Percentiles rank a stretch among this genome's conserved stretches.
Conservation (phyloP, 2,113 vertebrate species). For the Trochalopteron elliotii region DNA sequence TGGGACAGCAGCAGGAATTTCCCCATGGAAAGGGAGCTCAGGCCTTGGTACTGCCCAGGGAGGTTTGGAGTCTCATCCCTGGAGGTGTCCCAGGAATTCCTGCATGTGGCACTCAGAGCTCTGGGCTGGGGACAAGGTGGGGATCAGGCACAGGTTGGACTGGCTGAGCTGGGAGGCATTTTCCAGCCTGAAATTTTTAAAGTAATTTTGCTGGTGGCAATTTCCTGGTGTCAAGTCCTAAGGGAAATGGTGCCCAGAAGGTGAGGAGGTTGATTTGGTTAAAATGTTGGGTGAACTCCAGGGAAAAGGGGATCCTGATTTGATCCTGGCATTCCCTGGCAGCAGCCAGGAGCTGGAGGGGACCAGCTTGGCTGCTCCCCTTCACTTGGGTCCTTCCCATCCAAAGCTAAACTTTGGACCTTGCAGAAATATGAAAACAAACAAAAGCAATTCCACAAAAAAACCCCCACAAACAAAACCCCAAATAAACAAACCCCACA, state of each 20-base stretch:
- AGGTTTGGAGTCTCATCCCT: neutral
- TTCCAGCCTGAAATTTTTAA: neutral
- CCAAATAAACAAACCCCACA: no score
- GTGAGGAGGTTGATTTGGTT: neutral
- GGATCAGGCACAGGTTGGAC: accelerated
- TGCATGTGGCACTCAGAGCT: neutral
- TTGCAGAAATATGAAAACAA: neutral
- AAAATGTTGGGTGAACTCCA: neutral
- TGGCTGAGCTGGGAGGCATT: accelerated
- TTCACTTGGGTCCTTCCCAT: no score
- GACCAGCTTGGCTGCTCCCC: no score
- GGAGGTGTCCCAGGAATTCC: neutral
- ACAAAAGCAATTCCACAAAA: no score
- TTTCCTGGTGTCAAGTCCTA: neutral
- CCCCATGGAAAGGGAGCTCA: no score
- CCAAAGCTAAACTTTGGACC: neutral
- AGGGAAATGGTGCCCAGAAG: neutral
- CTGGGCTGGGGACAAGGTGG: neutral
- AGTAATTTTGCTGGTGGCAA: neutral
- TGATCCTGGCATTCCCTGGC: neutral
- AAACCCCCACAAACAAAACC: no score
- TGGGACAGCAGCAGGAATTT: no score
- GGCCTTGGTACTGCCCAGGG: neutral
- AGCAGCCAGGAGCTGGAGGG: neutral
- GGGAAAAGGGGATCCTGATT: neutral